Evolutionary conservation across 2,797 vertebrate genomes (phyloP), one percentile per base, ranked within the genome.

Genomic region (Pagetopsis macropterus): DNA sequence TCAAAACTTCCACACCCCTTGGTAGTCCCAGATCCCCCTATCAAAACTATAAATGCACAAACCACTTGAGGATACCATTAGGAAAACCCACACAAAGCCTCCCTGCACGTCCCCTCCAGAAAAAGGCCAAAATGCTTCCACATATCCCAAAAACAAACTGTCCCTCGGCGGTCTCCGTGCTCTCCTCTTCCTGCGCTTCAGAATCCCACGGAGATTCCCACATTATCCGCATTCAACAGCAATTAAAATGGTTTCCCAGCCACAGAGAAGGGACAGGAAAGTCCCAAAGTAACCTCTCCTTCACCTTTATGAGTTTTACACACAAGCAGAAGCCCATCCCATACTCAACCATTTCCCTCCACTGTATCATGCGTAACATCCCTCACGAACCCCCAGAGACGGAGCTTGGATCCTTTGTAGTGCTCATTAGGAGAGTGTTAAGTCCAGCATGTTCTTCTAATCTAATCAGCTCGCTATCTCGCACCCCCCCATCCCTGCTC

Each of bases 391-490:
- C 88, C 84, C 82, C 6, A 13, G 85, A 84, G 88, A 87, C 77
- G 17, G 54, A 46, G 68, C 80, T 83, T 57, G 83, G 88, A 78
- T 82, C 84, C 87, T 93, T 92, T 93, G 92, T 91, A 93, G 90
- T 86, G 82, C 89, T 94, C 91, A 92, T 93, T 93, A 93, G 90
- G 65, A 82, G 81, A 83, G 84, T 82, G 89, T 91, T 89, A 91
- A 85, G 92, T 93, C 91, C 91, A 88, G 76, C 88, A 76, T 85
- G 85, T 90, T 90, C 78, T 85, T 89, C 72, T 91, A 90, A 94
- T 94, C 91, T 92, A 91, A 93, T 94, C 90, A 93, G 83, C 87
- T 76, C 83, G 77, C 79, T 57, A 88, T 83, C 79, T 75, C 21
- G 0, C 43, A 12, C 44, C 57, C 17, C 40, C 49, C 19, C 19